These are phyloP conservation scores for Aviceda leuphotes DNA, from an alignment of 2,797 vertebrate genomes.

Conservation along the genomic window DNA sequence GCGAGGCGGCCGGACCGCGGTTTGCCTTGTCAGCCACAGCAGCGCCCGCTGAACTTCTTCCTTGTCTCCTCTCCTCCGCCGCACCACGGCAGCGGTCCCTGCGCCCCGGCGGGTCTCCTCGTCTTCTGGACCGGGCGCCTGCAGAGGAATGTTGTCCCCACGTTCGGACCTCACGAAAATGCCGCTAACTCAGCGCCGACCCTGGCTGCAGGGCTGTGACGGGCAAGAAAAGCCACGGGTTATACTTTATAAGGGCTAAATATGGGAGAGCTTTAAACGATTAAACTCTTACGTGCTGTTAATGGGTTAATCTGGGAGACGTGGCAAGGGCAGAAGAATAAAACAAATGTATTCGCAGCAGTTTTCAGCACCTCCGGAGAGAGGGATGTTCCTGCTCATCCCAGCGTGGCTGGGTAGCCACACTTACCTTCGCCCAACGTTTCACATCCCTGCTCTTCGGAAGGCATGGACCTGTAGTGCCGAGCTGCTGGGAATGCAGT, in stretches of 20 bases:
- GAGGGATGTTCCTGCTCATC: background rate
- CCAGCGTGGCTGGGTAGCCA: fast-evolving
- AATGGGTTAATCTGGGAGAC: background rate
- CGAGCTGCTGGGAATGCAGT: background rate
- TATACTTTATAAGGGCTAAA: background rate
- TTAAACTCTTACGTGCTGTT: background rate
- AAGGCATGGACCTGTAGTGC: background rate
- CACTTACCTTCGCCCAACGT: background rate
- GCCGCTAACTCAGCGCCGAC: background rate
- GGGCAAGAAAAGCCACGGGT: background rate
- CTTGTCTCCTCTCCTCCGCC: background rate
- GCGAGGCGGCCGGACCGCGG: background rate
- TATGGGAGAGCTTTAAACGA: background rate
- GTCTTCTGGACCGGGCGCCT: background rate
- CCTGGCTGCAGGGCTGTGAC: background rate
- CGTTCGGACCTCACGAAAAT: background rate
- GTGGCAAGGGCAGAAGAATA: background rate
- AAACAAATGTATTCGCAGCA: background rate
- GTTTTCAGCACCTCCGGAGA: background rate
- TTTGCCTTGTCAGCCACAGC: background rate
- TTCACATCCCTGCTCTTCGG: background rate
- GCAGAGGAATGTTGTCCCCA: fast-evolving
- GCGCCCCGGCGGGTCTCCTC: fast-evolving
- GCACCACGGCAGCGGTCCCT: background rate
- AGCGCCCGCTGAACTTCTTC: background rate